A percentile compares a stretch with the other conserved stretches of the same genome.
These are phyloP conservation scores for Wiebesia pumilae DNA, from an alignment of 1,140 invertebrate species.

Conservation along the genomic window DNA sequence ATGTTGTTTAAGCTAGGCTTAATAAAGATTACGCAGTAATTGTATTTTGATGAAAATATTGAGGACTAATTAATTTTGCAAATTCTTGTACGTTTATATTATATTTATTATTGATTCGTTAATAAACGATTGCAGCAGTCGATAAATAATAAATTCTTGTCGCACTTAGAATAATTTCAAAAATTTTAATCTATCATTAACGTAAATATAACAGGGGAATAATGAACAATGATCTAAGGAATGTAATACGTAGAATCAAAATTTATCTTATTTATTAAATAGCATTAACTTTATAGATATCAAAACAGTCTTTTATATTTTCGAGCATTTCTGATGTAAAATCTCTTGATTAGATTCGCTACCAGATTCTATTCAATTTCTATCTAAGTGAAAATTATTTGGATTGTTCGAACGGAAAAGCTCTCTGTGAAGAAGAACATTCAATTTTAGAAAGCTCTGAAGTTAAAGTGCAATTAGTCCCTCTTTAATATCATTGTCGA, in stretches of 20 bases:
- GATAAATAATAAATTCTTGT: too few relatives aligned
- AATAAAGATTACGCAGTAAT: too few relatives aligned
- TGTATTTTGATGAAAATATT: too few relatives aligned
- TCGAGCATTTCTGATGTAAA: not conserved
- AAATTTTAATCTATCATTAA: not conserved
- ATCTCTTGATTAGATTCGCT: not conserved
- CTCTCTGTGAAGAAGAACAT: not conserved
- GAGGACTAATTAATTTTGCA: too few relatives aligned
- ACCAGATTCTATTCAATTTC: not conserved
- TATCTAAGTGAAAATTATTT: conserved; percentile 14
- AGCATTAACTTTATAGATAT: not conserved
- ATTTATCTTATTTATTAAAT: not conserved
- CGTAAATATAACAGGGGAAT: not conserved
- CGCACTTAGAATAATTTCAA: too few relatives aligned
- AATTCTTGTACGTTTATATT: too few relatives aligned
- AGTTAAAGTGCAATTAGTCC: conserved; percentile 3
- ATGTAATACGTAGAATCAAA: not conserved
- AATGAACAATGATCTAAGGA: not conserved
- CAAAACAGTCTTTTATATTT: not conserved
- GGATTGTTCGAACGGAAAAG: not conserved
- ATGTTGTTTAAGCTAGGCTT: too few relatives aligned
- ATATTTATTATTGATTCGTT: too few relatives aligned
- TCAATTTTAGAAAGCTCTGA: not conserved
- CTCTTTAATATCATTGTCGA: conserved; percentile 8
- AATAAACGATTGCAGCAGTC: too few relatives aligned